These are phyloP conservation scores for Chymomyza costata DNA, from an alignment of 1,140 invertebrate genomes.

Conservation along the genomic window DNA sequence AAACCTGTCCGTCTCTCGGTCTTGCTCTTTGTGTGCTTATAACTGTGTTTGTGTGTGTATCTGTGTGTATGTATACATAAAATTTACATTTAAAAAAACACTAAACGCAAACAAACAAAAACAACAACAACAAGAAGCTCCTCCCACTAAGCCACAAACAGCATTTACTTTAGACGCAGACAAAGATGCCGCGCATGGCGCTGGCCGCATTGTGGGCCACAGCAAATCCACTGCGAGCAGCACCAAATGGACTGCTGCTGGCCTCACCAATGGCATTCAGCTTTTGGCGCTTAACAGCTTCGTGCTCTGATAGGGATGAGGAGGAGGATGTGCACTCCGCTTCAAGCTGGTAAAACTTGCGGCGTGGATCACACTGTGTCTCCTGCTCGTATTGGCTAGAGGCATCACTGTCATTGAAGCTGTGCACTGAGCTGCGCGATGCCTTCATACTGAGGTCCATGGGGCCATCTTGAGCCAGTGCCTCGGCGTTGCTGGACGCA, in stretches of 20 bases:
- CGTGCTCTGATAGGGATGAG: conserved; percentile 4
- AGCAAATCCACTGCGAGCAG: conserved; percentile 35
- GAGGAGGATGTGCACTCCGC: conserved; percentile 41
- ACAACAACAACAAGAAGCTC: conserved; percentile 44
- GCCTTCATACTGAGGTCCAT: conserved; percentile 87
- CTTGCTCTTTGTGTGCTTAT: background rate
- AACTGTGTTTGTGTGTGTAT: conserved; percentile 2
- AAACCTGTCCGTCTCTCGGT: conserved; percentile 47
- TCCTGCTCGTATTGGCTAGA: conserved; percentile 53
- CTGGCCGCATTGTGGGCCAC: conserved; percentile 51
- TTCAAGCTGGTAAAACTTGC: conserved; percentile 61
- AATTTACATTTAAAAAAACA: conserved; percentile 39
- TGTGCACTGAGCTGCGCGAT: conserved; percentile 62
- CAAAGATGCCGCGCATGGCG: conserved; percentile 66
- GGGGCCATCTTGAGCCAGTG: conserved; percentile 80
- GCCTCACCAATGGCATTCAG: conserved; percentile 30
- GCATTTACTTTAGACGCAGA: conserved; percentile 54
- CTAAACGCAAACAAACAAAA: conserved; percentile 21
- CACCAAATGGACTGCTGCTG: conserved; percentile 38
- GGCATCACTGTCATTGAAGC: conserved; percentile 59
- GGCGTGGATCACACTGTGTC: conserved; percentile 25
- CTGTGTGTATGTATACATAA: background rate
- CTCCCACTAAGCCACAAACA: conserved; percentile 27
- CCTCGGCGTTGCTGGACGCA: background rate
- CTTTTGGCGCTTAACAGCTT: conserved; percentile 59